Evolutionary conservation across 2,797 vertebrate genomes (phyloP).

Genomic region (Enteromius fasciolatus): DNA sequence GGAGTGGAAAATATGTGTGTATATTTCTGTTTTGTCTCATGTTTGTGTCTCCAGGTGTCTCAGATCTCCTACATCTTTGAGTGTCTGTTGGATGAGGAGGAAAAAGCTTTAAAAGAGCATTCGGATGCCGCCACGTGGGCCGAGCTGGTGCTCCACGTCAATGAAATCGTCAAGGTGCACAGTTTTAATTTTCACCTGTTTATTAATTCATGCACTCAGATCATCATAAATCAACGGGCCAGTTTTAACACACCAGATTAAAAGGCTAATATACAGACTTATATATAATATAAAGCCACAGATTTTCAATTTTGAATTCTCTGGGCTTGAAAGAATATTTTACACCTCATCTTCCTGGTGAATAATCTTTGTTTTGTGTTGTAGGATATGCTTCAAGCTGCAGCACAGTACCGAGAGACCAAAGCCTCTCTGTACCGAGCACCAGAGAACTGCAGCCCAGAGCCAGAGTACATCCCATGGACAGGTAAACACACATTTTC

Average conservation of each 20-base stretch:
- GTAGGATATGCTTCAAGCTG: constrained; percentile 92
- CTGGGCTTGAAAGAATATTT: not conserved
- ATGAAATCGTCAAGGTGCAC: constrained; percentile 90
- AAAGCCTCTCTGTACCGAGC: constrained; percentile 84
- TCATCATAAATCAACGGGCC: too few species aligned
- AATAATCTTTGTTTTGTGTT: constrained; percentile 38
- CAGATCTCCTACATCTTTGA: constrained; percentile 90
- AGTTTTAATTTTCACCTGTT: not conserved
- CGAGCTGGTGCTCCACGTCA: constrained; percentile 84
- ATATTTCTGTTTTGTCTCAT: not conserved
- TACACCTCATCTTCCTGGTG: not conserved
- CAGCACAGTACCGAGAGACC: constrained; percentile 88
- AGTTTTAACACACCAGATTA: not conserved
- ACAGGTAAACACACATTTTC: constrained; percentile 78
- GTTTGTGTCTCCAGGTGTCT: constrained; percentile 81
- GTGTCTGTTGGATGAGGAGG: constrained; percentile 90
- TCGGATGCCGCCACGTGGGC: constrained; percentile 87
- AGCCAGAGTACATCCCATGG: constrained; percentile 93
- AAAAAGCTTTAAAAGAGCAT: constrained; percentile 82
- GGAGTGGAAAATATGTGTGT: not conserved
- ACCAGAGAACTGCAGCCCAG: constrained; percentile 75
- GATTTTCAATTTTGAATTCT: not conserved
- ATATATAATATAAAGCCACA: not conserved
- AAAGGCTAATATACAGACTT: not conserved
- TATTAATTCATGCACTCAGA: too few species aligned